A percentile compares a stretch with the other conserved stretches of the same genome.
phyloP scores from a whole-genome alignment of 2,113 vertebrate genomes.

The Falco punctatus region DNA sequence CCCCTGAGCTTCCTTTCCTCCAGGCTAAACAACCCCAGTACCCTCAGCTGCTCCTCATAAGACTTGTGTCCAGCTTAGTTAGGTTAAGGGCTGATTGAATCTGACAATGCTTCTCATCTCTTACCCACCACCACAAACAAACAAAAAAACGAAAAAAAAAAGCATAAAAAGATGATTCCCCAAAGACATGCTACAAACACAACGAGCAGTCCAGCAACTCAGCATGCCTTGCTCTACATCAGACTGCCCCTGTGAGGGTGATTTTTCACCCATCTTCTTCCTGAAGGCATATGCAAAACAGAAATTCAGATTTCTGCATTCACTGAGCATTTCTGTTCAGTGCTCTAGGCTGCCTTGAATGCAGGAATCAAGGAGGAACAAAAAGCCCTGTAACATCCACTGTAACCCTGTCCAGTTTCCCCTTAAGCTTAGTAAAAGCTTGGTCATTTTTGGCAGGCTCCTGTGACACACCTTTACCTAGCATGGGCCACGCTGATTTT shows the following conservation, averaged over 20 bases:
- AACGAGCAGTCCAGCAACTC: neutral
- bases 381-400: neutral
- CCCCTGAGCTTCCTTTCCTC: too few species aligned
- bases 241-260: neutral
- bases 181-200: neutral
- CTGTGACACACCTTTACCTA: neutral
- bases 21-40: too few species aligned
- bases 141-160: too few species aligned
- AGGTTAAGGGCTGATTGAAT: neutral
- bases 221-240: neutral
- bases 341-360: neutral
- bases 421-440: neutral
- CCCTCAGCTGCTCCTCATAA: too few species aligned
- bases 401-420: neutral
- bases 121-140: too few species aligned
- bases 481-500: neutral
- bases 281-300: neutral
- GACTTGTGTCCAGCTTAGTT: neutral
- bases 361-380: neutral
- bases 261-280: neutral
- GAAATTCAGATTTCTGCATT: neutral
- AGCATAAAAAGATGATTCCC: neutral
- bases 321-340: neutral
- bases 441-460: neutral
- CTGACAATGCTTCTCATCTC: neutral